Evolutionary conservation across 2,113 vertebrate genomes (phyloP).

Genomic region (Machaerirhynchus nigripectus): DNA sequence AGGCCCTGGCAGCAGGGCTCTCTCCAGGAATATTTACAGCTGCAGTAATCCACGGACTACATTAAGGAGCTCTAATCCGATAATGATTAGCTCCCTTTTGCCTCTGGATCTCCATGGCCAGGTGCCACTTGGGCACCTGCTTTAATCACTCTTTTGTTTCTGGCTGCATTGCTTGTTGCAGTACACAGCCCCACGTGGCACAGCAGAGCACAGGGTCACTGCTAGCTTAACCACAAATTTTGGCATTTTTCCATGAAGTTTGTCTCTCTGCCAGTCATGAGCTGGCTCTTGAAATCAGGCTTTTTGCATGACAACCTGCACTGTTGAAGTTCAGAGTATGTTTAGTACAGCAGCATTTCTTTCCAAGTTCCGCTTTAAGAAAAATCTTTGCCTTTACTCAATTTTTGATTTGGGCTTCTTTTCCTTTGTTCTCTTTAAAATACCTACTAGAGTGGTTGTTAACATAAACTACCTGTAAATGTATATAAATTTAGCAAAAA

Average conservation of each 20-base stretch:
- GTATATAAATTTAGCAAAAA: neutral
- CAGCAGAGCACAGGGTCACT: neutral
- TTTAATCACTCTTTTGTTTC: neutral
- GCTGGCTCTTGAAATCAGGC: neutral
- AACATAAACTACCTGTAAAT: neutral
- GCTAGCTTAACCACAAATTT: neutral
- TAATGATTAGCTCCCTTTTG: conserved; percentile 36
- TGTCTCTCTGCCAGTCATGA: neutral
- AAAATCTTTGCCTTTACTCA: neutral
- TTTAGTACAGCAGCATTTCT: neutral
- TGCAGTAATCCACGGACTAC: conserved; percentile 14
- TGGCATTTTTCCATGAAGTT: neutral
- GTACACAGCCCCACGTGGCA: neutral
- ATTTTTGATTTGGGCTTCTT: neutral
- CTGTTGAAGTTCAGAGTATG: accelerated
- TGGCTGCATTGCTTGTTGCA: neutral
- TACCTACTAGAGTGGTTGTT: neutral
- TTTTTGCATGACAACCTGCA: neutral
- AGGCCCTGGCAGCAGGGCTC: neutral
- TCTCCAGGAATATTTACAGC: conserved; percentile 55
- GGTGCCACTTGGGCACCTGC: neutral
- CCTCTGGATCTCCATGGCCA: neutral
- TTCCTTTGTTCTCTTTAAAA: neutral
- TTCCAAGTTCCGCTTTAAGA: neutral
- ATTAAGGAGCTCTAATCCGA: conserved; percentile 24